A percentile compares a stretch with the other conserved stretches of the same genome.
Evolutionary conservation across 2,888 invertebrate species (phyloP).

Genomic region (Hipparchia semele): DNA sequence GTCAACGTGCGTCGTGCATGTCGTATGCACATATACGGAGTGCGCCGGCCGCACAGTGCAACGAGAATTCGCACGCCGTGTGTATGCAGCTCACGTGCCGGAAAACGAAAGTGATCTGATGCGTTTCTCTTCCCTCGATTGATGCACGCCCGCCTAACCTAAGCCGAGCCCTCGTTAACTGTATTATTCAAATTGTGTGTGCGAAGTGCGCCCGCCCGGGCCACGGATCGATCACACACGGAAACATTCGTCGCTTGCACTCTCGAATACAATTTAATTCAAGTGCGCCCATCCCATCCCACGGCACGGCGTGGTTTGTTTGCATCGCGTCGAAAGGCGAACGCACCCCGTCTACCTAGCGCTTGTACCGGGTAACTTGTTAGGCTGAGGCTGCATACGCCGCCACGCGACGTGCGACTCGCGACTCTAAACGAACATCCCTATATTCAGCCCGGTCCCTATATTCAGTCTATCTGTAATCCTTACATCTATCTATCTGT

Average conservation of each 20-base stretch:
- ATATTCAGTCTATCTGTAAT: no score
- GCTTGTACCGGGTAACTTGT: neutral
- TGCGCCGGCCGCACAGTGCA: slow-evolving; percentile 73
- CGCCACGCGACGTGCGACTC: neutral
- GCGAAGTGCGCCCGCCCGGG: slow-evolving; percentile 47
- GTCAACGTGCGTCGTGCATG: slow-evolving; percentile 80
- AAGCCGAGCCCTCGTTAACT: slow-evolving; percentile 72
- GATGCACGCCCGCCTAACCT: slow-evolving; percentile 72
- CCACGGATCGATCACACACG: slow-evolving; percentile 61
- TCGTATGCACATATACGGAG: slow-evolving; percentile 79
- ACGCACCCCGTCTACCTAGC: slow-evolving; percentile 22
- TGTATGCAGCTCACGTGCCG: slow-evolving; percentile 76
- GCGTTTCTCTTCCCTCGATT: slow-evolving; percentile 76
- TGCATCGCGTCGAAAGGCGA: slow-evolving; percentile 16
- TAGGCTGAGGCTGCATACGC: neutral
- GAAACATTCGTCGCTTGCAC: slow-evolving; percentile 46
- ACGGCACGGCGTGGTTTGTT: slow-evolving; percentile 6
- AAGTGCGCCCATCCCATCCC: slow-evolving; percentile 30
- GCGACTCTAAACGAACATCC: no score
- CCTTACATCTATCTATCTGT: no score
- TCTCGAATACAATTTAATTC: slow-evolving; percentile 50
- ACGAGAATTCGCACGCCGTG: slow-evolving; percentile 75
- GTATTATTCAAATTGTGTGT: slow-evolving; percentile 76
- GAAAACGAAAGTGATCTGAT: slow-evolving; percentile 81
- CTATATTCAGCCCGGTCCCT: no score